Percentiles rank a stretch among this genome's conserved stretches.
Evolutionary conservation across 2,797 vertebrate species (phyloP).

Genomic region (Euthynnus affinis): DNA sequence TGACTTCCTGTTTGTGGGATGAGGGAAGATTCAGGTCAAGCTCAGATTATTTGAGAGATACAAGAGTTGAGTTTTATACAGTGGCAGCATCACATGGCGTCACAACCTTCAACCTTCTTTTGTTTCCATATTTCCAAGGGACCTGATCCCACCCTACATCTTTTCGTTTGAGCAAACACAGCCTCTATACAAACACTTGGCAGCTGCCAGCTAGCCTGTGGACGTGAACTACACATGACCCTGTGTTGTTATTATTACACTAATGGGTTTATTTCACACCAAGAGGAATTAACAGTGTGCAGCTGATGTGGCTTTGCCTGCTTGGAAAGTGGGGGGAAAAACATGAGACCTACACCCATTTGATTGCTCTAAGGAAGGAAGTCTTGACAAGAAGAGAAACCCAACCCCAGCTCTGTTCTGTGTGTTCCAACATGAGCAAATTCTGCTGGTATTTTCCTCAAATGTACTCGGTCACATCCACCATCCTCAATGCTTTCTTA

Average conservation of each 20-base stretch:
- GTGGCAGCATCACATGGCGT: not conserved
- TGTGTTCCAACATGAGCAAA: slow-evolving; percentile 43
- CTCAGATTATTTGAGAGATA: slow-evolving; percentile 11
- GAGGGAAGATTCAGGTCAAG: slow-evolving; percentile 1
- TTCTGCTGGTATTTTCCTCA: slow-evolving; percentile 21
- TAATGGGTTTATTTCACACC: slow-evolving; percentile 19
- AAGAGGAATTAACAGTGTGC: slow-evolving; percentile 1
- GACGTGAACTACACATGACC: slow-evolving; percentile 57
- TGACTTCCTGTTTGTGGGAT: slow-evolving; percentile 11
- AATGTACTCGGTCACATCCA: not conserved
- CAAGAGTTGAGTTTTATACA: not conserved
- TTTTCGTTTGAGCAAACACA: not conserved
- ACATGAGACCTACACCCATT: slow-evolving; percentile 63
- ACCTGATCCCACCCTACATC: not conserved
- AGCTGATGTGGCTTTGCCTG: slow-evolving; percentile 40
- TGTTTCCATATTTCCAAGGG: not conserved
- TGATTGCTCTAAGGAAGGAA: slow-evolving; percentile 72
- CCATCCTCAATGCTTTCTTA: not conserved
- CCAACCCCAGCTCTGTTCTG: slow-evolving; percentile 25
- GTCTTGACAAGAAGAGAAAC: slow-evolving; percentile 45
- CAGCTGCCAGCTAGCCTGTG: slow-evolving; percentile 10
- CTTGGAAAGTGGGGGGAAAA: slow-evolving; percentile 41
- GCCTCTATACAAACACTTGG: not conserved
- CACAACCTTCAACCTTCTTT: not conserved
- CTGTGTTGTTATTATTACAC: slow-evolving; percentile 27